Conservation (phyloP, 2,797 vertebrate genomes). For the Phoxinus dragarum region DNA sequence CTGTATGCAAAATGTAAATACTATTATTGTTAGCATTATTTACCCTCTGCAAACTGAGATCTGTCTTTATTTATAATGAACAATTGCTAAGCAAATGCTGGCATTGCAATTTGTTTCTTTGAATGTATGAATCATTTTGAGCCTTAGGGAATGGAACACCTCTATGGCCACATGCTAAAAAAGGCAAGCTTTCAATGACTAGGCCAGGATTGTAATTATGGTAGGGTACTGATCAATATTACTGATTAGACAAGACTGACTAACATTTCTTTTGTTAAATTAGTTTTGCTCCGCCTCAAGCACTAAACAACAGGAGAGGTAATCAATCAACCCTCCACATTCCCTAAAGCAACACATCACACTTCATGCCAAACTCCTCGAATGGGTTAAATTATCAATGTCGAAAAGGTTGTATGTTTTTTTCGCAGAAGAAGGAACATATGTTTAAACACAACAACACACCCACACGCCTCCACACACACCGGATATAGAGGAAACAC, state of each 20-base stretch:
- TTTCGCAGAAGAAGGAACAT: constrained; percentile 37
- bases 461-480: constrained; percentile 41
- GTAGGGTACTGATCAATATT: constrained; percentile 11
- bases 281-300: constrained; percentile 35
- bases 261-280: constrained; percentile 48
- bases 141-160: not conserved
- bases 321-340: constrained; percentile 23
- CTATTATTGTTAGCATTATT: not conserved
- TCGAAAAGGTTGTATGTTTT: constrained; percentile 9
- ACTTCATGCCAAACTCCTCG: not conserved
- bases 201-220: constrained; percentile 17
- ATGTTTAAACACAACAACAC: constrained; percentile 34
- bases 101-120: not conserved
- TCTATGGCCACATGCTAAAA: not conserved
- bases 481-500: constrained; percentile 36
- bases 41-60: not conserved
- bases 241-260: constrained; percentile 23
- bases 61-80: not conserved
- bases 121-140: not conserved
- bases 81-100: not conserved
- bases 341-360: constrained; percentile 1
- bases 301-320: constrained; percentile 22
- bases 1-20: not conserved
- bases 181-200: not conserved
- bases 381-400: constrained; percentile 21